Base-by-base conservation (phyloP, 2,113 vertebrate genomes). In the Campylomormyrus tamandua region DNA sequence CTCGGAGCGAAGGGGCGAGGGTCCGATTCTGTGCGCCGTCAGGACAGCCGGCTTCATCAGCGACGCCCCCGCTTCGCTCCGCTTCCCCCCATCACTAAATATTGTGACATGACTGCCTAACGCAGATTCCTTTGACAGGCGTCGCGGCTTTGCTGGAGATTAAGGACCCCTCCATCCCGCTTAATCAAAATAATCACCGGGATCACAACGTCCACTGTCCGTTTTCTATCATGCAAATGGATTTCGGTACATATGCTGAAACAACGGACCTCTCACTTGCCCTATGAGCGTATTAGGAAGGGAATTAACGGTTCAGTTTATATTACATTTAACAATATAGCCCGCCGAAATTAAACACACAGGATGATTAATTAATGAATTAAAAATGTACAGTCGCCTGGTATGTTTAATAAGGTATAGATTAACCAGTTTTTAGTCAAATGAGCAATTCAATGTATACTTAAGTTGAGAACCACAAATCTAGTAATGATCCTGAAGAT, bases 11-110 rank as follows among this genome's bases (percentile, higher is more conserved):
- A 80, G 85, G 31, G 35, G 88, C 21, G 77, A 58, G 46, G 83
- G 39, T 86, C 35, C 45, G 27, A 62, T 66, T 42, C 83, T 83
- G 6, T 19, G 53, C 39, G 27, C 56, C 83, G 53, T 11, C 15
- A 21, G 27, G 39, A 58, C 45, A 8, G 4, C 46, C 42, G 24
- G 53, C 31, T 89, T 45, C 39, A 84, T n/a, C 35, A 66, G 39
- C 13, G 84, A 90, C 89, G 83, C 80, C 89, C 49, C 46, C 50
- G 89, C 62, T 66, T 27, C 39, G 89, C 62, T 83, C 83, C 56
- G 9, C 53, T 46, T 31, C 42, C 27, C 19, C 39, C 66, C 8
- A 9, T 5, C 21, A 4, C 49, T 21, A 89, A 35, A 89, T 89
- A 77, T 89, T 77, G 45, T 50, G 70, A 89, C 70, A 77, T 52